These are phyloP conservation scores for Formicarius rufipectus DNA, from an alignment of 2,113 vertebrate species.

Conservation along the genomic window DNA sequence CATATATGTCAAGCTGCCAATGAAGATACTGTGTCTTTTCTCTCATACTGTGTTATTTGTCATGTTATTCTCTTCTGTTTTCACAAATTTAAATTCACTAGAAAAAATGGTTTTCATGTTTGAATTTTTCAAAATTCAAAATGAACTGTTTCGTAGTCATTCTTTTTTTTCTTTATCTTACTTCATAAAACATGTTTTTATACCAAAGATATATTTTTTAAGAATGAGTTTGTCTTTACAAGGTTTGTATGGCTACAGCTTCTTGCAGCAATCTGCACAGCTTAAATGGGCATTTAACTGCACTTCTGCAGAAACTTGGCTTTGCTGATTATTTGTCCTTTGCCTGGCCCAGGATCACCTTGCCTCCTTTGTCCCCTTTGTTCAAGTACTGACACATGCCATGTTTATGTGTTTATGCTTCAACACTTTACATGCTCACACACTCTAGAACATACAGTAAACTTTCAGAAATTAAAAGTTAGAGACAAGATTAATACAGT, in stretches of 20 bases:
- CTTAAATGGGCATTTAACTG: neutral
- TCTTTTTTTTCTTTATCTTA: neutral
- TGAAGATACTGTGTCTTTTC: neutral
- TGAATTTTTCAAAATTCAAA: neutral
- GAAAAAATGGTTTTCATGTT: neutral
- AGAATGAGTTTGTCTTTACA: neutral
- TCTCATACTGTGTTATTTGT: neutral
- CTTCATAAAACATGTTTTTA: neutral
- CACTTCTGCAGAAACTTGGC: neutral
- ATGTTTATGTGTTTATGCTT: neutral
- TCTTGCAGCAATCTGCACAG: neutral
- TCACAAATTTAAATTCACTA: neutral
- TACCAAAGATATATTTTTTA: neutral
- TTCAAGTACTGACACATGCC: neutral
- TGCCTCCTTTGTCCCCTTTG: neutral
- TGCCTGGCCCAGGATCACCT: neutral
- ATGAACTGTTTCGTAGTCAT: rapidly evolving
- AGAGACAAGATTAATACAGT: neutral
- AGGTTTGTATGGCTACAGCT: neutral
- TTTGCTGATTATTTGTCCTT: neutral
- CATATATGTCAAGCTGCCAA: neutral
- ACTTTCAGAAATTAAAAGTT: neutral
- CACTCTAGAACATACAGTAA: neutral
- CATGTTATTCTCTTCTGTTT: neutral
- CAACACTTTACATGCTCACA: neutral